Evolutionary conservation across 2,113 vertebrate species (phyloP).

Genomic region (Sturnus vulgaris): DNA sequence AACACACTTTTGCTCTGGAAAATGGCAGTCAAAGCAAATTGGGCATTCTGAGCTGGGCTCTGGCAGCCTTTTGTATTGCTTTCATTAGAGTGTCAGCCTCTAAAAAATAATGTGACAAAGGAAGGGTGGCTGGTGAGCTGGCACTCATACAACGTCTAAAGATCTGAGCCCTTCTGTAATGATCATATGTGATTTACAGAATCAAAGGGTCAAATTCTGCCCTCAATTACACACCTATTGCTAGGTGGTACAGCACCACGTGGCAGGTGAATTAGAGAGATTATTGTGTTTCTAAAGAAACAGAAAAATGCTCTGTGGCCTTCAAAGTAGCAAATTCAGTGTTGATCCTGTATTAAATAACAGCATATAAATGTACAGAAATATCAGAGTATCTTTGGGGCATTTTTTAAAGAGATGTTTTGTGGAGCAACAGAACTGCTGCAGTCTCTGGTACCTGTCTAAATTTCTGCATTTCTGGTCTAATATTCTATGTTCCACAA

Average conservation of each 20-base stretch:
- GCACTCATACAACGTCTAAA: conserved; percentile 44
- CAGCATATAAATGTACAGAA: not conserved
- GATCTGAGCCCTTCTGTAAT: conserved; percentile 53
- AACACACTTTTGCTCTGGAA: conserved; percentile 46
- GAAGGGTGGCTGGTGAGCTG: conserved; percentile 57
- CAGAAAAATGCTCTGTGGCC: not conserved
- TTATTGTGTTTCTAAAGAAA: conserved; percentile 42
- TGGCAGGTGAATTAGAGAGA: conserved; percentile 44
- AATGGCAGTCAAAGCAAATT: conserved; percentile 66
- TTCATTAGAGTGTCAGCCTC: conserved; percentile 66
- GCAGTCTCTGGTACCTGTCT: not conserved
- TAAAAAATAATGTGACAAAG: conserved; percentile 64
- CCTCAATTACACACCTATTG: conserved; percentile 53
- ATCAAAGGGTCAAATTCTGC: conserved; percentile 66
- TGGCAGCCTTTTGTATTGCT: conserved; percentile 63
- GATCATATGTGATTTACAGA: conserved; percentile 58
- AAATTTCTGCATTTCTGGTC: not conserved
- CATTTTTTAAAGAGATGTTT: not conserved
- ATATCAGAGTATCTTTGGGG: not conserved
- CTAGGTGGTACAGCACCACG: conserved; percentile 29
- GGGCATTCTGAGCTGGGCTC: conserved; percentile 62
- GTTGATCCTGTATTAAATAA: conserved; percentile 10
- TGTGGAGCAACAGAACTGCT: not conserved
- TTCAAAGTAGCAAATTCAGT: conserved; percentile 23
- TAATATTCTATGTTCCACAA: not conserved